These are phyloP conservation scores for Tricholauxania praeusta DNA, from an alignment of 2,888 invertebrate genomes.

Conservation along the genomic window DNA sequence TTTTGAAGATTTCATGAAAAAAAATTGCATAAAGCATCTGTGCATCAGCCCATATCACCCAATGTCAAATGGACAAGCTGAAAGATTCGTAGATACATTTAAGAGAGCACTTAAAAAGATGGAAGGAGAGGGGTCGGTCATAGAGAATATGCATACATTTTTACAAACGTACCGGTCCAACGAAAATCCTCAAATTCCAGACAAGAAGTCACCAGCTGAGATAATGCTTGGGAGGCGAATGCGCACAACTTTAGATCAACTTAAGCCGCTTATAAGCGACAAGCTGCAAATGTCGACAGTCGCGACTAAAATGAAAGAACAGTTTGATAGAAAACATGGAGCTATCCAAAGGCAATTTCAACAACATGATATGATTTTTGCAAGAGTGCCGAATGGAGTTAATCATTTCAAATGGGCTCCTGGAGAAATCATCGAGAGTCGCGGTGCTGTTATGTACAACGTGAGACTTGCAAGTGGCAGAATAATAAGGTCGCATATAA, in stretches of 20 bases:
- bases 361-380: too few species aligned
- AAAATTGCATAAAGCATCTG: constrained; percentile 38
- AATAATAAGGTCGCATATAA: constrained; percentile 4
- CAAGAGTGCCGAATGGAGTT: not conserved
- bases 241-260: constrained; percentile 38
- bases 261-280: constrained; percentile 35
- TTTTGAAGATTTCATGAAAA: constrained; percentile 29
- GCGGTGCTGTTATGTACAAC: constrained; percentile 19
- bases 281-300: too few species aligned
- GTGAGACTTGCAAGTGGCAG: constrained; percentile 1
- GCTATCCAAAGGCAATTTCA: too few species aligned
- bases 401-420: constrained; percentile 20
- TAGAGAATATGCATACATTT: constrained; percentile 42
- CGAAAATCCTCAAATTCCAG: constrained; percentile 43
- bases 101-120: constrained; percentile 44
- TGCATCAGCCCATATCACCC: constrained; percentile 39
- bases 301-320: too few species aligned
- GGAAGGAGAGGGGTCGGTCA: constrained; percentile 39
- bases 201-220: constrained; percentile 45
- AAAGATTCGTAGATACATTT: constrained; percentile 47
- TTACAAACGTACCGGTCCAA: constrained; percentile 45
- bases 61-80: constrained; percentile 49
- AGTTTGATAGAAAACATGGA: too few species aligned
- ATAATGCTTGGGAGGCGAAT: constrained; percentile 44
- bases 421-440: constrained; percentile 20